phyloP scores from a whole-genome alignment of 2,113 vertebrate genomes.

The Notechis scutatus region DNA sequence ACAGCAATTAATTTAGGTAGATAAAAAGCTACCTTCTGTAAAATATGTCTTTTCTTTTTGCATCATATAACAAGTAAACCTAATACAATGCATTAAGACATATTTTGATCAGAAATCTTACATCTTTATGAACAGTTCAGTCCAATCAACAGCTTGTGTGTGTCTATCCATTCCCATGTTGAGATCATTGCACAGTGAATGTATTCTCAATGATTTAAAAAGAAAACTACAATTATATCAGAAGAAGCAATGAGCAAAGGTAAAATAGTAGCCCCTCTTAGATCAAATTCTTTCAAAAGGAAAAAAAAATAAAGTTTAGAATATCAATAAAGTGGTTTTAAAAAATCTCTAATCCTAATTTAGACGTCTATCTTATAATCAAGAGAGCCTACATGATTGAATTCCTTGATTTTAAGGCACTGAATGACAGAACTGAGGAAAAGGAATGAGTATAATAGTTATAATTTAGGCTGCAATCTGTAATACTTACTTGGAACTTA shows the following conservation, averaged over 20 bases:
- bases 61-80: neutral
- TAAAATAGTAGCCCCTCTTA: neutral
- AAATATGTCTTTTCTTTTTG: neutral
- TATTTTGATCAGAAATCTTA: neutral
- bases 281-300: neutral
- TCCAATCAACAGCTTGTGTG: conserved; percentile 12
- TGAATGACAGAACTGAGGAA: conserved; percentile 64
- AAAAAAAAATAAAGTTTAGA: neutral
- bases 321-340: neutral
- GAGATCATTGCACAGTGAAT: neutral
- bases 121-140: neutral
- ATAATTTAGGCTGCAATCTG: neutral
- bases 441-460: conserved; percentile 56
- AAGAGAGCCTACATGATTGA: conserved; percentile 31
- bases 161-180: conserved; percentile 23
- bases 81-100: neutral
- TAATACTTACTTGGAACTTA: neutral
- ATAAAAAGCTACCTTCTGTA: neutral
- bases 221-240: conserved; percentile 3
- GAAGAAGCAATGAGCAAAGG: neutral
- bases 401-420: conserved; percentile 31
- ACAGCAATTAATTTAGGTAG: neutral
- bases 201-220: neutral
- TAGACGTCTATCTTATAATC: conserved; percentile 36
- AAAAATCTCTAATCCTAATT: conserved; percentile 47